These are phyloP conservation scores for Drosophila quasianomalipes DNA, from an alignment of 2,888 invertebrate genomes.

Conservation along the genomic window DNA sequence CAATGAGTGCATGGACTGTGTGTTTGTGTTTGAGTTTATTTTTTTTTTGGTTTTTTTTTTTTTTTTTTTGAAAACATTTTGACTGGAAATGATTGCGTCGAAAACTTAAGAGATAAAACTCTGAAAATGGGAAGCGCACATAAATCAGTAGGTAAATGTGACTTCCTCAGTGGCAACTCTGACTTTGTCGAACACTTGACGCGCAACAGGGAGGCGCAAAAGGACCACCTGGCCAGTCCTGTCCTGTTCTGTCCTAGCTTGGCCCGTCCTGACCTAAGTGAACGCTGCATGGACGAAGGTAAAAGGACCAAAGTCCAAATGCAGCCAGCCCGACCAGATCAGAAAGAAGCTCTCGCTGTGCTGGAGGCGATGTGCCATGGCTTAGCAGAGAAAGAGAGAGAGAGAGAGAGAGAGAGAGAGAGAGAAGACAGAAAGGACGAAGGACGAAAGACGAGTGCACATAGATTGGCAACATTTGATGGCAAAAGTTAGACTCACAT, in stretches of 20 bases:
- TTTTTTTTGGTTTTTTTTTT: conserved; percentile 11
- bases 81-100: conserved; percentile 79
- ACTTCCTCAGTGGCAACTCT: conserved; percentile 52
- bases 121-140: conserved; percentile 67
- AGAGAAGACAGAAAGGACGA: background rate
- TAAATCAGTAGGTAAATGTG: conserved; percentile 79
- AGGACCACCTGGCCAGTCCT: conserved; percentile 14
- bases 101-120: conserved; percentile 77
- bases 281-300: conserved; percentile 32
- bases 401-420: background rate
- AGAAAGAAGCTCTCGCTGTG: conserved; percentile 19
- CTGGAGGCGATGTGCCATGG: conserved; percentile 27
- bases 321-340: conserved; percentile 24
- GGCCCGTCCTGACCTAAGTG: conserved; percentile 27
- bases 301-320: conserved; percentile 41
- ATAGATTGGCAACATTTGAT: conserved; percentile 81
- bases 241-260: background rate
- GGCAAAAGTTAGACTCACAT: conserved; percentile 78
- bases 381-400: conserved; percentile 23
- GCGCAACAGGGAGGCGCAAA: conserved; percentile 40
- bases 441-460: conserved; percentile 34
- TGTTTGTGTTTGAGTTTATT: conserved; percentile 22
- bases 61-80: conserved; percentile 63
- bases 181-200: conserved; percentile 63
- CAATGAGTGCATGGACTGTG: conserved; percentile 21